phyloP scores from a whole-genome alignment of 2,888 invertebrate species.

The Trissoscelio sp. region DNA sequence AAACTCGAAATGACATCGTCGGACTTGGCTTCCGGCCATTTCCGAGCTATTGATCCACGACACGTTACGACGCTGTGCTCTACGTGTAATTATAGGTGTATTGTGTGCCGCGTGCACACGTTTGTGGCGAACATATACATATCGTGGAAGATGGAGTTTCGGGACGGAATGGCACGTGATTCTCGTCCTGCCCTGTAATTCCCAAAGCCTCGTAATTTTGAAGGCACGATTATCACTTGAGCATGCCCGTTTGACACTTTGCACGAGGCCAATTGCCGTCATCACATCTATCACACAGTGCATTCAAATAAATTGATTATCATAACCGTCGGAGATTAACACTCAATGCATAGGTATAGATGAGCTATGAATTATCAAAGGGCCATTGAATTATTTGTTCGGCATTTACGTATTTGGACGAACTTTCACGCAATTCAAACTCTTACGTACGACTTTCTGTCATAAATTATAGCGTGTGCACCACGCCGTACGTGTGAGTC shows the following conservation, averaged over 20 bases:
- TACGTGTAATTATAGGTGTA: constrained; percentile 81
- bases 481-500: constrained; percentile 3
- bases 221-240: neutral
- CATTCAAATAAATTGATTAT: constrained; percentile 2
- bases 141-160: constrained; percentile 34
- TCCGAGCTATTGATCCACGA: constrained; percentile 82
- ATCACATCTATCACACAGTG: neutral
- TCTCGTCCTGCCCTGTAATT: constrained; percentile 28
- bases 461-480: constrained; percentile 43
- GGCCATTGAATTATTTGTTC: constrained; percentile 1
- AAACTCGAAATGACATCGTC: constrained; percentile 82
- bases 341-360: no score
- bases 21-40: constrained; percentile 83
- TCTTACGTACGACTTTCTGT: constrained; percentile 33
- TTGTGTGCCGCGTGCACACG: constrained; percentile 72
- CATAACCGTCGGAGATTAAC: no score
- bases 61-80: constrained; percentile 80
- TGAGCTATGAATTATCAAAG: no score
- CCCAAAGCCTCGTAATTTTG: constrained; percentile 7
- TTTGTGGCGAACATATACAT: constrained; percentile 36
- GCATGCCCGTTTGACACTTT: neutral
- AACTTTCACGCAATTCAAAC: constrained; percentile 20
- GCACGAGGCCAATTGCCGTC: neutral
- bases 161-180: constrained; percentile 47
- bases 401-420: constrained; percentile 3